phyloP scores from a whole-genome alignment of 2,888 invertebrate species.

The Agriopis aurantiaria region DNA sequence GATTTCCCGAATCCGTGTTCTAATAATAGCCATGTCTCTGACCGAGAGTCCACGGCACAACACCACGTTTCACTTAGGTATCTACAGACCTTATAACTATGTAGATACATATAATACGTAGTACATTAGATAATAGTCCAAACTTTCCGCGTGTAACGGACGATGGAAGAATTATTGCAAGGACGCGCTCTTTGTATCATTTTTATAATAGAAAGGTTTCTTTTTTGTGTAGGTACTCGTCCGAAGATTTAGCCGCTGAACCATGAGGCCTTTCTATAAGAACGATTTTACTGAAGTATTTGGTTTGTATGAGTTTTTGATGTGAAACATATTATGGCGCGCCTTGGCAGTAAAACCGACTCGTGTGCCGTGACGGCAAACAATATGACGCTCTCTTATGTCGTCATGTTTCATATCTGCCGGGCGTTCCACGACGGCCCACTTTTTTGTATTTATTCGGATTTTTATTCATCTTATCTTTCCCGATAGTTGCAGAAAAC shows the following conservation, averaged over 20 bases:
- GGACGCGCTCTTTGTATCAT: constrained; percentile 41
- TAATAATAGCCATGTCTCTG: background rate
- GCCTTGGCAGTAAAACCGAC: too few relatives aligned
- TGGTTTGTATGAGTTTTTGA: background rate
- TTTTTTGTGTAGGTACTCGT: constrained; percentile 25
- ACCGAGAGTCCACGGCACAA: background rate
- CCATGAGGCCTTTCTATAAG: constrained; percentile 7
- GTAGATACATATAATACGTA: constrained; percentile 9
- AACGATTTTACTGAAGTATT: background rate
- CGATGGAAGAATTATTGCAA: constrained; percentile 69
- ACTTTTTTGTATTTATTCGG: too few relatives aligned
- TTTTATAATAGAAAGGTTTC: constrained; percentile 38
- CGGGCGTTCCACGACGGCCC: too few relatives aligned
- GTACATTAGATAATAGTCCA: constrained; percentile 41
- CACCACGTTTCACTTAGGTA: constrained; percentile 17
- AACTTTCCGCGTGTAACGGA: constrained; percentile 69
- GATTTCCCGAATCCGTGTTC: background rate
- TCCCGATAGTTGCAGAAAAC: too few relatives aligned
- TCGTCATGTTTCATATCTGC: too few relatives aligned
- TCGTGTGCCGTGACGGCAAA: too few relatives aligned
- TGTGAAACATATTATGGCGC: too few relatives aligned
- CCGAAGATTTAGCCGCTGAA: constrained; percentile 20
- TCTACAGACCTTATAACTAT: constrained; percentile 11
- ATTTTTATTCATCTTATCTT: background rate
- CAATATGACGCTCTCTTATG: too few relatives aligned